Evolutionary conservation across 2,797 vertebrate genomes (phyloP), one percentile per base, ranked within the genome.

Genomic region (Lagorchestes hirsutus): DNA sequence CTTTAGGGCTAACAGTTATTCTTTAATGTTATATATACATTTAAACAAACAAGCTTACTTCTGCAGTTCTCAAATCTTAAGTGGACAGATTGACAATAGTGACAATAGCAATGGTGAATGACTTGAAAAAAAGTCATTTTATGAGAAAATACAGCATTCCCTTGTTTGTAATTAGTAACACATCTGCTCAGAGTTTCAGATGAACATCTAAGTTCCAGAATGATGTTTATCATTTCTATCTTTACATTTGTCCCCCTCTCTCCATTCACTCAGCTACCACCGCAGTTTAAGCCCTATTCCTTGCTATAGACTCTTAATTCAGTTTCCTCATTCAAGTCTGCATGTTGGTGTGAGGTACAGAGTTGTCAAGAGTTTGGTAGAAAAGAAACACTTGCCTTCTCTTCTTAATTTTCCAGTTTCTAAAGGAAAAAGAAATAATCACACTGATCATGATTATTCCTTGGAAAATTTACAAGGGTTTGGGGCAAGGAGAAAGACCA

Each of bases 361-460:
- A 74, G 14, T 5, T 74, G 34, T 1, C 27, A 74, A 74, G 14
- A 74, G n/a, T 93, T 98, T 95, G 62, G 62, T n/a, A 40, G 16
- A 74, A 1, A 14, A 74, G 34, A 74, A 74, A 74, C n/a, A 62
- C 11, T 62, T 62, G 57, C 95, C 96, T 93, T 97, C 94, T 95
- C 55, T 94, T 97, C 95, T 95, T 95, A 95, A 54, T 96, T 98
- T 98, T 98, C 97, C 96, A 97, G 91, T 96, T 93, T 92, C 96
- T 90, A 95, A 16, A 95, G 96, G 97, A 96, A 96, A 97, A 54
- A 97, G 97, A 97, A 74, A 46, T 8, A 9, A 40, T 46, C 18
- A 91, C 67, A 90, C 12, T 1, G 16, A 94, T 40, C 97, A 96
- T 98, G 96, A 98, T 97, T 96, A 97, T 74, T 54, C 96, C 29